Base-by-base conservation (phyloP, 2,113 vertebrate species). In the Edolisoma coerulescens region DNA sequence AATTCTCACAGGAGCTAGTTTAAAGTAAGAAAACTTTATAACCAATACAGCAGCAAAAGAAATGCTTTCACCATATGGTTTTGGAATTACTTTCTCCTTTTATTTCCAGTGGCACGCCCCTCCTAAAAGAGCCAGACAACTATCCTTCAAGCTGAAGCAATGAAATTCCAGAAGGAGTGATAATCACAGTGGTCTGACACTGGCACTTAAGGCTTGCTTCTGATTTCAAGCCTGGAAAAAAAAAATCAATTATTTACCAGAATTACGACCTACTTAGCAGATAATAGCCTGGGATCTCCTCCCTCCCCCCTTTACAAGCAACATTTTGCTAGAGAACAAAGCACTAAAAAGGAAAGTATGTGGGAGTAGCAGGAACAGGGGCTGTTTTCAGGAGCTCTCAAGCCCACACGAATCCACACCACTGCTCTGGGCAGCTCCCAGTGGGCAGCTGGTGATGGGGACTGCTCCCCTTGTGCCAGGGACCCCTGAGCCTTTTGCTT, bases 171-270 rank as follows among this genome's bases (percentile, higher is more conserved):
- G 79, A 23, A 91, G 77, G 68, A 69, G 35, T 30, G 49, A 89
- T 68, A 84, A 89, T 91, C 87, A 53, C 67, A 84, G 56, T 63
- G 64, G 61, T 77, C 68, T 65, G 63, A 94, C 68, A 80, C 28
- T 26, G 47, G 71, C 52, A 78, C 71, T 81, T 84, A 84, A 78
- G 64, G 65, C n/a, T 68, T 80, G 37, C 60, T 93, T 89, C 83
- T 90, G 73, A 93, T 65, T 90, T 71, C 85, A 78, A 84, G 50
- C 30, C 33, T 90, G 81, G 41, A 87, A 65, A 94, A 84, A 52
- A 16, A 77, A 92, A 47, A 92, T 90, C 80, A 82, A 93, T 96
- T 93, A 94, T 94, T 96, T 93, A 96, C 82, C 85, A 92, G 77
- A 93, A 87, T 88, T 90, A 92, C 4, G 4, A 87, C 76, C 92